Base-by-base conservation (phyloP, 1,140 invertebrate species). In the Antheraea pernyi region DNA sequence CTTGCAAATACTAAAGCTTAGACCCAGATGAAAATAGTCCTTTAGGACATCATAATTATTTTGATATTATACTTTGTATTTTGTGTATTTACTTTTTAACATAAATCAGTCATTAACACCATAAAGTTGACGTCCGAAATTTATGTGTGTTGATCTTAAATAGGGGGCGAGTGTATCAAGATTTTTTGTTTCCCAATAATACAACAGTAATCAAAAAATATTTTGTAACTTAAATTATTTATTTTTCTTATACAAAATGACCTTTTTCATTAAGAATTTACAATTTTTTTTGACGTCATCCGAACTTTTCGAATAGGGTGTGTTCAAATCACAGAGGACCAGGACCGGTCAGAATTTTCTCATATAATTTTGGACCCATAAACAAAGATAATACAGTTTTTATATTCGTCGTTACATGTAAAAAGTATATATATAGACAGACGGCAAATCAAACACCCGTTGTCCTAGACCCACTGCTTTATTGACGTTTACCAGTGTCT, bases 211-310 rank as follows among this genome's bases (percentile, higher is more conserved):
- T 82, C 79, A 85, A 88, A 83, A 42, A 86, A 59, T 85, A 81
- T 82, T 86, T 83, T 77, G 89, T 83, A 90, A 90, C 89, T 91
- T 91, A 91, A 87, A 89, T 86, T 91, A 90, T 91, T 91, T 91
- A 91, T 91, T 91, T 83, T 82, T 89, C 85, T 88, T 89, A 89
- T 89, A 89, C 87, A 89, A 91, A 91, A 89, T 85, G 87, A 89
- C 81, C 79, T 88, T 76, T 76, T 69, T 78, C 64, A 77, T 76
- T 85, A 84, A 77, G 86, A 90, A 87, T 91, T 89, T 91, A 91
- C 89, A 91, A 91, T 89, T 86, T 81, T 82, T 67, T 79, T 85
- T 85, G 65, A 53, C 46, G 46, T 83, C 78, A 81, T 84, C 79
- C 81, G 80, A 83, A 79, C 78, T 16, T 61, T 59, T 67, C 30